phyloP scores from a whole-genome alignment of 2,888 invertebrate species.

The Dryocosmus kuriphilus region DNA sequence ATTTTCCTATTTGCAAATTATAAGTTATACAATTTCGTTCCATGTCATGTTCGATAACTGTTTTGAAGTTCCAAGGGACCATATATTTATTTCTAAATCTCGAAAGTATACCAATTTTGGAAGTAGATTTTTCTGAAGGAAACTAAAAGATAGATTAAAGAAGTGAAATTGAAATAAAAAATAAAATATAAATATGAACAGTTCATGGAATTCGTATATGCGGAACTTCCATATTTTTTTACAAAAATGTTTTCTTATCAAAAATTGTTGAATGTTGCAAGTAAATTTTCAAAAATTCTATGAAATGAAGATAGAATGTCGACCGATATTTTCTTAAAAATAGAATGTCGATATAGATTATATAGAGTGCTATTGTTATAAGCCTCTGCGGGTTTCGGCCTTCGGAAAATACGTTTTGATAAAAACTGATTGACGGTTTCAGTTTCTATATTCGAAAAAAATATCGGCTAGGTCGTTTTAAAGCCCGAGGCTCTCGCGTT shows the following conservation, averaged over 20 bases:
- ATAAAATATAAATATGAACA: slow-evolving; percentile 46
- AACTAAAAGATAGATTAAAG: slow-evolving; percentile 23
- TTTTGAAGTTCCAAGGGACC: slow-evolving; percentile 22
- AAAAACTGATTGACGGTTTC: neutral
- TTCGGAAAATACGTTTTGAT: neutral
- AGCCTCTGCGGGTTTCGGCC: neutral
- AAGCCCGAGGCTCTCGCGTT: slow-evolving; percentile 17
- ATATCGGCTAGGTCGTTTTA: neutral
- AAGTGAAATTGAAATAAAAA: slow-evolving; percentile 43
- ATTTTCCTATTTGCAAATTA: slow-evolving; percentile 4
- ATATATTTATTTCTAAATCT: slow-evolving; percentile 44
- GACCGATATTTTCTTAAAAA: neutral
- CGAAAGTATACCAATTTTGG: slow-evolving; percentile 52
- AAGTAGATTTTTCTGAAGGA: slow-evolving; percentile 46
- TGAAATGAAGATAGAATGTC: neutral
- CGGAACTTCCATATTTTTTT: neutral
- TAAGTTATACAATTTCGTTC: neutral
- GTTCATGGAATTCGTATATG: neutral
- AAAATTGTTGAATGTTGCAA: neutral
- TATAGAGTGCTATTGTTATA: neutral
- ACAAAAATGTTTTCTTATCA: neutral
- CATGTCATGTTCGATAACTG: neutral
- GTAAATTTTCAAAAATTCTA: neutral
- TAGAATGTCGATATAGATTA: neutral
- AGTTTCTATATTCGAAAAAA: neutral